phyloP scores from a whole-genome alignment of 1,140 invertebrate genomes.

The Trichoplusia ni region DNA sequence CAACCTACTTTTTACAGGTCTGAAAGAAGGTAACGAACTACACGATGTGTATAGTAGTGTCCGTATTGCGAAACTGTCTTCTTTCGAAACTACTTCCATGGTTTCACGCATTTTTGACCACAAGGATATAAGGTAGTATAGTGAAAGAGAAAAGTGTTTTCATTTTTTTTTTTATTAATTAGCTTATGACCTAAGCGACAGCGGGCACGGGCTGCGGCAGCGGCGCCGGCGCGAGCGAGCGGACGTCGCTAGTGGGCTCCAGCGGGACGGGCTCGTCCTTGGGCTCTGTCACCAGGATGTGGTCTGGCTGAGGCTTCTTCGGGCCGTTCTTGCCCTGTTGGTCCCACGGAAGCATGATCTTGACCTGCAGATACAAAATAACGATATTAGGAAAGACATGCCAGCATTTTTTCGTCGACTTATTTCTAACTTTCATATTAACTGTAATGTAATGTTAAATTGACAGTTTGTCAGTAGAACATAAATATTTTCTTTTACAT shows the following conservation, averaged over 20 bases:
- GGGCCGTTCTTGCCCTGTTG: slow-evolving; percentile 98
- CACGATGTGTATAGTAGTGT: too few species aligned
- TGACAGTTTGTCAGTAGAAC: too few species aligned
- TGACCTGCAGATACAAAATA: slow-evolving; percentile 84
- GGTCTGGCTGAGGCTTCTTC: slow-evolving; percentile 97
- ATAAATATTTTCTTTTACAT: neutral
- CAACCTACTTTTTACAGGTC: too few species aligned
- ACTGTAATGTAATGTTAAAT: too few species aligned
- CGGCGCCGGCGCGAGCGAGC: slow-evolving; percentile 79
- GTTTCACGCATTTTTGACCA: too few species aligned
- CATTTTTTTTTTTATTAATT: slow-evolving; percentile 43
- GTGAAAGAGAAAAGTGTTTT: slow-evolving; percentile 24
- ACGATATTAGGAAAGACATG: too few species aligned
- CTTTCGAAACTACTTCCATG: too few species aligned
- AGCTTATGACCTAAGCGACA: slow-evolving; percentile 62
- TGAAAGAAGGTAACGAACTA: too few species aligned
- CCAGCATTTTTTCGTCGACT: too few species aligned
- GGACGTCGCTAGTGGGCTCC: slow-evolving; percentile 85
- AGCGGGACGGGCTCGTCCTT: slow-evolving; percentile 90
- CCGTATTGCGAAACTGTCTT: too few species aligned
- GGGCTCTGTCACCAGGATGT: slow-evolving; percentile 96
- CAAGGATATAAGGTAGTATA: neutral
- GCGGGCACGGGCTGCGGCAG: slow-evolving; percentile 67
- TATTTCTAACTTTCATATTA: too few species aligned
- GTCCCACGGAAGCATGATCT: slow-evolving; percentile 99